Percentiles rank a stretch among this genome's conserved stretches.
Conservation (phyloP, 2,113 vertebrate genomes). For the Charina bottae region DNA sequence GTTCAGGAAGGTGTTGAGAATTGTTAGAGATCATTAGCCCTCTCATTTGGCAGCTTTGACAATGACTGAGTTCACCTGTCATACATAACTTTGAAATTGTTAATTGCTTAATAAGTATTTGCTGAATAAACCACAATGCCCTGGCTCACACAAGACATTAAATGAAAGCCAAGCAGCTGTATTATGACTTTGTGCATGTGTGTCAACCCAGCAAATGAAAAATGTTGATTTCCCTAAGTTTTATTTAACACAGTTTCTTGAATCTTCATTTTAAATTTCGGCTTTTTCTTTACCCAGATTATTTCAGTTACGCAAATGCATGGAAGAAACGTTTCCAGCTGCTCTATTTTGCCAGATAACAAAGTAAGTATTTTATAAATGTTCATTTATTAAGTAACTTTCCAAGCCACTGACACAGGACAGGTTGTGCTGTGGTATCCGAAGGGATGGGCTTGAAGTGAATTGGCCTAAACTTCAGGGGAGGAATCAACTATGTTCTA, state of each 20-base stretch:
- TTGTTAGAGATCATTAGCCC: not conserved
- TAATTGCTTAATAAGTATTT: no score
- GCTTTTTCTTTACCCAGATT: not conserved
- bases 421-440: not conserved
- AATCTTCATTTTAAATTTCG: not conserved
- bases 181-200: not conserved
- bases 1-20: not conserved
- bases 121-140: no score
- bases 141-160: no score
- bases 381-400: not conserved
- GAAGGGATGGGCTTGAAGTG: not conserved
- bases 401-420: not conserved
- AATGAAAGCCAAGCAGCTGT: not conserved
- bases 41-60: not conserved
- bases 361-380: not conserved
- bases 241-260: not conserved
- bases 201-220: no score
- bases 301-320: not conserved
- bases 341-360: no score
- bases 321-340: not conserved
- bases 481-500: not conserved
- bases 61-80: no score
- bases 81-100: not conserved
- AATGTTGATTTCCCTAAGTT: not conserved
- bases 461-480: not conserved